Conservation (phyloP, 2,797 vertebrate genomes). For the Acanthiza pusilla region DNA sequence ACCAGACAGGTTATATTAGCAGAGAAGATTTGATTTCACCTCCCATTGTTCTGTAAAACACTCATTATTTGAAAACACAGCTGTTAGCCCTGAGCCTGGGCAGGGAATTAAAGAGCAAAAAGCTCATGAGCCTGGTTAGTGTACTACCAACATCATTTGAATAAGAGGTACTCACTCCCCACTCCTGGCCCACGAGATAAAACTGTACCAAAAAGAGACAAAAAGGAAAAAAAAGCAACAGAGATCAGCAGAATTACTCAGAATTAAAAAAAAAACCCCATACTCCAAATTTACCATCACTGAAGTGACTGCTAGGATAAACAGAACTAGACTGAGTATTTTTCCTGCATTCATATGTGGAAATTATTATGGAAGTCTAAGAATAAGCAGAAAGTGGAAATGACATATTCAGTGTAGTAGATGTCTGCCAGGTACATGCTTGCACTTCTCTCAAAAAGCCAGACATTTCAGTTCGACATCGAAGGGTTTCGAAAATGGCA, state of each 20-base stretch:
- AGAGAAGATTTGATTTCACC: not conserved
- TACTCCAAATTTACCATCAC: not conserved
- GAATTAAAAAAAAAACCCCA: not conserved
- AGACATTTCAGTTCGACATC: not conserved
- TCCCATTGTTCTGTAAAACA: not conserved
- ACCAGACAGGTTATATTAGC: not conserved
- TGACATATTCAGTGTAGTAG: not conserved
- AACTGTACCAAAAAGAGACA: not conserved
- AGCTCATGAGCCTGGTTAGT: not conserved
- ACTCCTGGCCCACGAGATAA: not conserved
- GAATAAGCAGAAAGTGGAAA: conserved; percentile 23
- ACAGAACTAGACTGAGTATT: conserved; percentile 12
- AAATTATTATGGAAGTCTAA: conserved; percentile 52
- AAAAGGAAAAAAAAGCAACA: not conserved
- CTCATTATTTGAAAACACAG: not conserved
- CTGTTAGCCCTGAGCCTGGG: not conserved
- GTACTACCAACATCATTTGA: not conserved
- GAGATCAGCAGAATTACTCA: not conserved
- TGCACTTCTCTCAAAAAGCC: not conserved
- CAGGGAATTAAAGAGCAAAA: not conserved
- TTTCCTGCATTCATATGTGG: conserved; percentile 35
- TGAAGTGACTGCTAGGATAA: conserved; percentile 17
- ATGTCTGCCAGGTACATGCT: conserved; percentile 17
- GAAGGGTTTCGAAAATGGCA: not conserved
- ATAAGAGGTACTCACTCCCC: not conserved